Evolutionary conservation across 2,888 invertebrate genomes (phyloP).

Genomic region (Monoplex corrugatus): DNA sequence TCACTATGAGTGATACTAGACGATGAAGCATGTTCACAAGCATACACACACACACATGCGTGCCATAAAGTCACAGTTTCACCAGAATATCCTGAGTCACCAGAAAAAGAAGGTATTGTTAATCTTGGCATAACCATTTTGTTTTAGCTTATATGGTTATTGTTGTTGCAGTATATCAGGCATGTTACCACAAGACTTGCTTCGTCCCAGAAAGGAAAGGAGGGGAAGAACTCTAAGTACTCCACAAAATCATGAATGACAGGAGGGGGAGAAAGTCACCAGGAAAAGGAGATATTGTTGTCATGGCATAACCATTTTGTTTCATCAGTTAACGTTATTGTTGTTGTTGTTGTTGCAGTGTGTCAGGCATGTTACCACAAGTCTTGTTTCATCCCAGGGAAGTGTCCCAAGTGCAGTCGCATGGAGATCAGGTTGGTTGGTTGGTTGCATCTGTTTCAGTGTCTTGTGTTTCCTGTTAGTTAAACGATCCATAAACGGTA

Average conservation of each 20-base stretch:
- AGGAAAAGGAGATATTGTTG: background rate
- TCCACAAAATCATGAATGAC: background rate
- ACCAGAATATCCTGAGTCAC: no score
- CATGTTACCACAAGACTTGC: background rate
- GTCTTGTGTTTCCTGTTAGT: background rate
- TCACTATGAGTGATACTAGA: no score
- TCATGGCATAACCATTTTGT: background rate
- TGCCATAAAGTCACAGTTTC: no score
- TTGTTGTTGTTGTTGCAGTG: constrained; percentile 62
- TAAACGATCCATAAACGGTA: no score
- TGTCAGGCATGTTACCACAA: constrained; percentile 78
- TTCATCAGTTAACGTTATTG: background rate
- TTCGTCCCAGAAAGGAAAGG: no score
- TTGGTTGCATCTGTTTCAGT: background rate
- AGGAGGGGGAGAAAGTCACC: background rate
- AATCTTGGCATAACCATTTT: no score
- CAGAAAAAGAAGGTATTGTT: no score
- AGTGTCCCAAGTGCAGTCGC: constrained; percentile 80
- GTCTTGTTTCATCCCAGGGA: constrained; percentile 74
- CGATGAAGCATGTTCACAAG: no score
- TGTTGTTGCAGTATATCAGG: background rate
- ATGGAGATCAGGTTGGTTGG: constrained; percentile 72
- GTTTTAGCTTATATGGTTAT: no score
- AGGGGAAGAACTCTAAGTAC: no score
- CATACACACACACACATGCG: no score